Conservation (phyloP, 2,888 invertebrate genomes). For the Athalia circularis region DNA sequence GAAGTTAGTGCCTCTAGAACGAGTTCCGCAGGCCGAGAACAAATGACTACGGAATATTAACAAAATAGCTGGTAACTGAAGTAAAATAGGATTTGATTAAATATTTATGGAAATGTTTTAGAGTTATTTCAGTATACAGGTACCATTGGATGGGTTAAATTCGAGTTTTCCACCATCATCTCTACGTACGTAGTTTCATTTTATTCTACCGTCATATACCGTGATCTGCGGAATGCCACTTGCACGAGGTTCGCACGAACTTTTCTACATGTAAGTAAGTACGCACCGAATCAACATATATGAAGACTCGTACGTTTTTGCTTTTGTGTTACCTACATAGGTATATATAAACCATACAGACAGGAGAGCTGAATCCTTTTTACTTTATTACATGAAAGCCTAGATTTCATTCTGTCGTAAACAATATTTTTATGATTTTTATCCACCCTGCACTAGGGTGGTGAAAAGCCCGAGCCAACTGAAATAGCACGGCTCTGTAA, state of each 20-base stretch:
- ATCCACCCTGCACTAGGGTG: conserved; percentile 4
- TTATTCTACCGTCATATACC: conserved; percentile 9
- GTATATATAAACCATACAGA: background rate
- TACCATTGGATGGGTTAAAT: background rate
- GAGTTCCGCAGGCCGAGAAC: background rate
- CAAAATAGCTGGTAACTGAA: conserved; percentile 16
- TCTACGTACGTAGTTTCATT: conserved; percentile 20
- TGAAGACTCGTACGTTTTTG: background rate
- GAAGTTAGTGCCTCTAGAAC: background rate
- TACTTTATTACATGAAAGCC: conserved; percentile 40
- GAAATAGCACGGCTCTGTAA: conserved; percentile 10
- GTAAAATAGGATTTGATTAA: conserved; percentile 36
- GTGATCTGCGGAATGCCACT: background rate
- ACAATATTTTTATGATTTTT: conserved; percentile 42
- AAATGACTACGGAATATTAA: conserved; percentile 2
- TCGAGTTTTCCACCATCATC: background rate
- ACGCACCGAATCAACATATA: background rate
- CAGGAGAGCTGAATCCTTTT: conserved; percentile 25
- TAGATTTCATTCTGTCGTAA: conserved; percentile 31
- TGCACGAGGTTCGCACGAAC: too few relatives aligned
- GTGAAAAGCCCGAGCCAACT: background rate
- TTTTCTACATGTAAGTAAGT: background rate
- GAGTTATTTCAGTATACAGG: conserved; percentile 22
- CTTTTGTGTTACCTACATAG: background rate
- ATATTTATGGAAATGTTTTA: conserved; percentile 41